These are phyloP conservation scores for Streblospio benedicti DNA, from an alignment of 1,140 invertebrate genomes.

Conservation along the genomic window DNA sequence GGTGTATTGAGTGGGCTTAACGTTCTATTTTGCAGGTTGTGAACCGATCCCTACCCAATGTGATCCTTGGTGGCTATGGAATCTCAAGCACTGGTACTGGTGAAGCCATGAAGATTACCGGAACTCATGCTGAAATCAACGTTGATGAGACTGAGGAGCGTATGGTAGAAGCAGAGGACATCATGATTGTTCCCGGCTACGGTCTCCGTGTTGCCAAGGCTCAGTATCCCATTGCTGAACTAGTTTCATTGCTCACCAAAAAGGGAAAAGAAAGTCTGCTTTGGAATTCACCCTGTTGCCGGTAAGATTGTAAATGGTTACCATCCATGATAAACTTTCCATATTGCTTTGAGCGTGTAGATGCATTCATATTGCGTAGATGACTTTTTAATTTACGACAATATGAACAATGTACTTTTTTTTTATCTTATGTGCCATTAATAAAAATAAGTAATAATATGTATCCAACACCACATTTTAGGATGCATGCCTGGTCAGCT, in stretches of 20 bases:
- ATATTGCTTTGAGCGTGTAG: too few species aligned
- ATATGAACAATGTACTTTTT: too few species aligned
- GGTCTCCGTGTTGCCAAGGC: slow-evolving; percentile 85
- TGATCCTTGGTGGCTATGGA: slow-evolving; percentile 80
- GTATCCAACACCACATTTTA: too few species aligned
- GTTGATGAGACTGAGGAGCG: slow-evolving; percentile 66
- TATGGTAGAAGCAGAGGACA: slow-evolving; percentile 68
- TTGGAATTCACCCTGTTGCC: slow-evolving; percentile 85
- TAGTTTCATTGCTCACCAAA: slow-evolving; percentile 63
- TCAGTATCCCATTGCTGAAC: slow-evolving; percentile 83
- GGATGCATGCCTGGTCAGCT: slow-evolving; percentile 83
- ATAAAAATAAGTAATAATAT: too few species aligned
- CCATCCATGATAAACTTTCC: too few species aligned
- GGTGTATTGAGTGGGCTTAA: too few species aligned
- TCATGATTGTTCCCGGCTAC: slow-evolving; percentile 84
- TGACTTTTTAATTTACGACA: too few species aligned
- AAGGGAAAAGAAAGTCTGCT: slow-evolving; percentile 75
- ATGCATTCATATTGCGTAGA: too few species aligned
- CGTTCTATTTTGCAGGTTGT: too few species aligned
- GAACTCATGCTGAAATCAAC: slow-evolving; percentile 72
- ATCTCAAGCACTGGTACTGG: slow-evolving; percentile 61
- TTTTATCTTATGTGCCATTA: too few species aligned
- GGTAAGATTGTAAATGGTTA: too few species aligned
- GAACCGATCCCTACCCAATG: slow-evolving; percentile 80
- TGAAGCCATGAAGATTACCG: slow-evolving; percentile 66